A percentile compares a stretch with the other conserved stretches of the same genome.
phyloP scores from a whole-genome alignment of 2,888 invertebrate genomes.

The Ormyrus rosae region DNA sequence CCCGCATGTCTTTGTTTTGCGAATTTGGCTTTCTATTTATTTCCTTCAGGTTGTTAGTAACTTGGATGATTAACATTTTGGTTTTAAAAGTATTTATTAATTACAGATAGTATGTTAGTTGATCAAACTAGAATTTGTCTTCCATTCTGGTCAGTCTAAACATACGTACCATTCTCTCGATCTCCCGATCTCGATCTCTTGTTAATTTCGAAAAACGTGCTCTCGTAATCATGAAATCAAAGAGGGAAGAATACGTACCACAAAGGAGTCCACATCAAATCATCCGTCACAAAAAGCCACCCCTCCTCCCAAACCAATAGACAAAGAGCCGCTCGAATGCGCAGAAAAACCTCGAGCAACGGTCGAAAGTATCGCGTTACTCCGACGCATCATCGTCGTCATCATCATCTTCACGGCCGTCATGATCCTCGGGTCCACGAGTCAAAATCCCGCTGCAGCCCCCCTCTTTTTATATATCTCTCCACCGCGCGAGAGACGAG shows the following conservation, averaged over 20 bases:
- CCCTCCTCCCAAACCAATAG: background rate
- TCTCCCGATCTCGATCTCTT: too few relatives aligned
- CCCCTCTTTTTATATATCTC: background rate
- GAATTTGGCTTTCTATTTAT: too few relatives aligned
- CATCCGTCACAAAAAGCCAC: conserved; percentile 1
- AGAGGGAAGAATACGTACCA: background rate
- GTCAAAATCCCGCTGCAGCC: conserved; percentile 9
- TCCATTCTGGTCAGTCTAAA: too few relatives aligned
- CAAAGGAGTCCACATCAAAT: background rate
- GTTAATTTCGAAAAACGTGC: background rate
- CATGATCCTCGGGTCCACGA: background rate
- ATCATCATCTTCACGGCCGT: conserved; percentile 2
- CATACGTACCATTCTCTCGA: too few relatives aligned
- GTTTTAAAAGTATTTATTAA: too few relatives aligned
- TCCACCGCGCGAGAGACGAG: background rate
- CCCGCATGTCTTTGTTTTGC: too few relatives aligned
- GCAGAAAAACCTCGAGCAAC: conserved; percentile 14
- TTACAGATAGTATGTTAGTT: too few relatives aligned
- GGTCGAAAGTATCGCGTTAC: conserved; percentile 44
- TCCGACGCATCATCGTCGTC: conserved; percentile 3
- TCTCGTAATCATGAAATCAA: background rate
- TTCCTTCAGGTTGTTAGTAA: too few relatives aligned
- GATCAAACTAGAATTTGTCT: too few relatives aligned
- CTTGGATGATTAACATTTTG: too few relatives aligned
- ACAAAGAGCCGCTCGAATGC: conserved; percentile 4